Base-by-base conservation (phyloP, 2,113 vertebrate species). In the Sander vitreus region DNA sequence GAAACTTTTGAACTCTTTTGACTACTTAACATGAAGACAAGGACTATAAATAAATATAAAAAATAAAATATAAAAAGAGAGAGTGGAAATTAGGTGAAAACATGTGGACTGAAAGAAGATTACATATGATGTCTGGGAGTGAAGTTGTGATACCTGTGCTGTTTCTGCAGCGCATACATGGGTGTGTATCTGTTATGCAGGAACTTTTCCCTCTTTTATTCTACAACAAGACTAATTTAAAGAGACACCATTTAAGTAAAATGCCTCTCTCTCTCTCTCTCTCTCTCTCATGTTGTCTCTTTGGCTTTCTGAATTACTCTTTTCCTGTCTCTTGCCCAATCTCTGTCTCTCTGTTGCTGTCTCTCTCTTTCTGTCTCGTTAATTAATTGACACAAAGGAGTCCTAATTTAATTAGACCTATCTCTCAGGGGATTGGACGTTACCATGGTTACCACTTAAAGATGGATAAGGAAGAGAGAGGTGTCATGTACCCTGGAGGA, bases 311-410 rank as follows among this genome's bases (percentile, higher is more conserved):
- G 50, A 72, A 64, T 80, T 50, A 21, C 60, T 89, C 57, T 80
- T 74, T 75, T 69, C 73, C 73, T 68, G 75, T 73, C 85, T 88
- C 80, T 80, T 50, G 57, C 80, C 79, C 92, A 91, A 80, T 90
- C 88, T 91, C 74, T 54, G 63, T 83, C 68, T 84, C 74, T 59
- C 69, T 73, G 72, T 90, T 81, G 73, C 84, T 70, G 67, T 88
- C 65, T 84, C 77, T 85, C 84, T 87, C 75, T 86, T 85, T 90
- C 69, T 83, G 69, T 89, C 92, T 93, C 75, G 91, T 95, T 95
- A 96, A 96, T 96, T 96, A 96, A 96, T 95, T 96, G 95, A 95
- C 95, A 96, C 93, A 95, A 96, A 96, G 94, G 94, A 94, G 83
- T 91, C 91, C 91, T 95, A 95, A 96, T 96, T 96, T 93, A 96